Conservation (phyloP, 2,888 invertebrate genomes). For the Aleiodes leptofemur region DNA sequence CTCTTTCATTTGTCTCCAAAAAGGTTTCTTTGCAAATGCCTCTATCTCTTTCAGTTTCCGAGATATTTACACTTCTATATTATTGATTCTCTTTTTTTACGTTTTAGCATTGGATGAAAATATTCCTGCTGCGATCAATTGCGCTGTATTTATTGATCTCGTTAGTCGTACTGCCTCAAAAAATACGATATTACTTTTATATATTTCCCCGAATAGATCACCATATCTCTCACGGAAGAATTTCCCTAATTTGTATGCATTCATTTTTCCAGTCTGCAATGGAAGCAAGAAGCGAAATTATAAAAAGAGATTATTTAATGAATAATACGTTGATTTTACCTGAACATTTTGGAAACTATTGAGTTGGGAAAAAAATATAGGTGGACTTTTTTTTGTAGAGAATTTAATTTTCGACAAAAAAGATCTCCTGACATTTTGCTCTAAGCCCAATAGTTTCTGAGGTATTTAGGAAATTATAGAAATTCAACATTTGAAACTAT, state of each 20-base stretch:
- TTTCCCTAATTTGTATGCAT: constrained; percentile 32
- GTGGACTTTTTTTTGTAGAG: too few species aligned
- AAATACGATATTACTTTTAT: constrained; percentile 13
- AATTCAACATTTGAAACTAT: too few species aligned
- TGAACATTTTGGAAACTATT: neutral
- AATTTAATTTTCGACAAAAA: too few species aligned
- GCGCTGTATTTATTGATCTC: constrained; percentile 41
- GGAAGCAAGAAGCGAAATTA: neutral
- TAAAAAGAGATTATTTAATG: too few species aligned
- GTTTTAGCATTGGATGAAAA: constrained; percentile 37
- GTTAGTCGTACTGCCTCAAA: constrained; percentile 19
- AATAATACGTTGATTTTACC: too few species aligned
- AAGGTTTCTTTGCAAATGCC: neutral
- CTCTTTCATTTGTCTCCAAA: too few species aligned
- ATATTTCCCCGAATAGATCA: constrained; percentile 14
- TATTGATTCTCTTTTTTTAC: neutral
- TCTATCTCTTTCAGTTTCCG: neutral
- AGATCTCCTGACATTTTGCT: too few species aligned
- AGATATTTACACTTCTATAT: neutral
- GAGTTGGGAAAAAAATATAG: too few species aligned
- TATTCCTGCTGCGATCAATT: constrained; percentile 45
- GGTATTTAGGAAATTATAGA: too few species aligned
- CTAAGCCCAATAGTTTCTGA: neutral
- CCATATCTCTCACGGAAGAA: constrained; percentile 24
- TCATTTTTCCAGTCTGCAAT: constrained; percentile 34